Percentiles rank a stretch among this genome's conserved stretches.
These are phyloP conservation scores for Tipula lateralis DNA, from an alignment of 2,888 invertebrate genomes.

Conservation along the genomic window DNA sequence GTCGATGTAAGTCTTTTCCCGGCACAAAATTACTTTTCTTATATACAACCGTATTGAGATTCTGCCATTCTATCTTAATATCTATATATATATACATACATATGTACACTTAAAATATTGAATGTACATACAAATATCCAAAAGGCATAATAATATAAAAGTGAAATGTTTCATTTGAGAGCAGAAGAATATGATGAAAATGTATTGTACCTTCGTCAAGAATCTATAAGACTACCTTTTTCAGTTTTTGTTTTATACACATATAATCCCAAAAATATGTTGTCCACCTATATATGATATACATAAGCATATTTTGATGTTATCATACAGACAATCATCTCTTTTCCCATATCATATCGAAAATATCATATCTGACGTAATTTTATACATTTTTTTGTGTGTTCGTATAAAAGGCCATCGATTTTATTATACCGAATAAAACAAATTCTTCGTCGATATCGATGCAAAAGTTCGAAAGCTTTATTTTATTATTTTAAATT, in stretches of 20 bases:
- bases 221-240: background rate
- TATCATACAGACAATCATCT: background rate
- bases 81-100: background rate
- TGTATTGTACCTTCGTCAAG: slow-evolving; percentile 9
- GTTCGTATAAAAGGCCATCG: background rate
- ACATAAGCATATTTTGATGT: background rate
- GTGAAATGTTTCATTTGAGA: background rate
- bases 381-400: background rate
- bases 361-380: background rate
- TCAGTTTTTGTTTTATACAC: background rate
- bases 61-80: background rate
- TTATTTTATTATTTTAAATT: background rate
- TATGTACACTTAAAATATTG: background rate
- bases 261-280: background rate
- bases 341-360: background rate
- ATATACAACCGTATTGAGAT: no score
- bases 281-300: background rate
- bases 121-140: background rate
- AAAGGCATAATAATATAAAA: background rate
- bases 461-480: background rate
- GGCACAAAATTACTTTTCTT: background rate
- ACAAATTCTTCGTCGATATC: background rate
- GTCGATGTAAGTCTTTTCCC: background rate
- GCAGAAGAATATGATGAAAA: background rate
- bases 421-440: background rate